Evolutionary conservation across 2,113 vertebrate species (phyloP), one percentile per base, ranked within the genome.

Genomic region (Marmota flaviventris): DNA sequence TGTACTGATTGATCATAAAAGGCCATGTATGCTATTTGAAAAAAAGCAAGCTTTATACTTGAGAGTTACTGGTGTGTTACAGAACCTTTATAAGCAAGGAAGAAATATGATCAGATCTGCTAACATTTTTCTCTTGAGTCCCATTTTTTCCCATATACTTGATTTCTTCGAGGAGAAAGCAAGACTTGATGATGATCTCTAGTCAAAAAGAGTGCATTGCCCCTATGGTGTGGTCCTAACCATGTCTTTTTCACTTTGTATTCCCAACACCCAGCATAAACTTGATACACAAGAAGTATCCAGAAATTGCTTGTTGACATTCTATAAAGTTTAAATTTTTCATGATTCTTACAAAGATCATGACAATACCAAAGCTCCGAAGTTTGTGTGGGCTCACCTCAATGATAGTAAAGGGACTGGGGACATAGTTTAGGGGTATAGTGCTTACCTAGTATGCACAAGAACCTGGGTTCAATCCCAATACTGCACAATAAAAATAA

Each of bases 311-410:
- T 89, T 84, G n/a, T 39, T 91, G 56, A 95, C 27, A 77, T 5
- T 56, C n/a, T 45, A 58, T 70, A 16, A 90, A 89, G 37, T 87
- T 94, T 93, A 77, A 85, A 94, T 93, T 87, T 93, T 87, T 72
- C 91, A 37, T 95, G 58, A 85, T 93, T 92, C 39, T 91, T 93
- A 93, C 27, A 76, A 91, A 92, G 25, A 85, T 8, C 69, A 91
- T 53, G 51, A 83, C 16, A 81, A 67, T 53, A 58, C 67, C 67
- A 88, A 93, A 85, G 34, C 34, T 76, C 77, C n/a, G 79, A 91
- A 78, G 11, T 7, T 70, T 17, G 16, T 18, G 16, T 70, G 34
- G 14, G 32, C 67, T 70, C 34, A 70, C 67, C 67, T 70, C 67
- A 70, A 70, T n/a, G 34, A n/a, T n/a, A 34, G 14, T 58, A 22